Evolutionary conservation across 2,888 invertebrate species (phyloP), one percentile per base, ranked within the genome.

Genomic region (Nemurella pictetii): DNA sequence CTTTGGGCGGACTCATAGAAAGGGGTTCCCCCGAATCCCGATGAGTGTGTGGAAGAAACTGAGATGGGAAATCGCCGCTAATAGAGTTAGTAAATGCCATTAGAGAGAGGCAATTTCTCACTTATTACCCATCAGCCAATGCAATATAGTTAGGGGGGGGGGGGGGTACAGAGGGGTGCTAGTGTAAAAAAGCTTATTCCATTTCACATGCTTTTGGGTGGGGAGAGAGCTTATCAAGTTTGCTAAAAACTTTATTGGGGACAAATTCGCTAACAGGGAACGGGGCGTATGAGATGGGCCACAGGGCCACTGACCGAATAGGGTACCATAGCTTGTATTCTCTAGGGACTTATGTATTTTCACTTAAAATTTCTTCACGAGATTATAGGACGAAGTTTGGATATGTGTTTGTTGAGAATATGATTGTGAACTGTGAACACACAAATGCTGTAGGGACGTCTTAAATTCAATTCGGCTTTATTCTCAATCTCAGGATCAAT

Each of bases 41-140:
- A 36, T 15, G 28, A 75, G 75, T 75, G 75, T 75, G 20, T 75
- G 2, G 26, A 75, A 75, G 75, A 75, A 75, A 75, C 30, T n/a
- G 28, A 78, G 78, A 28, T 29, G 30, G 78, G 78, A 78, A 78
- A 78, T 78, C 78, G 28, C n/a, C 7, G 30, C 78, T 28, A 29
- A 78, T 29, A 5, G 78, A 78, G 30, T 28, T 30, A 29, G 7
- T 29, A n/a, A 30, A 78, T 30, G 30, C 78, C 28, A 30, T 29
- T 72, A 82, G 82, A 82, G 82, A 55, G 4, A 55, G 82, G 82
- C 82, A 82, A 82, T 82, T 82, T 82, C 72, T 82, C 82, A 82
- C 82, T 82, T 82, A 82, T 82, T 82, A 72, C 55, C 28, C 73
- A 20, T 82, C 82, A 26, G 72, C 9, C 29, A 7, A 82, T 82